These are phyloP conservation scores for Chironomus striatipennis DNA, from an alignment of 1,140 invertebrate species.

Conservation along the genomic window DNA sequence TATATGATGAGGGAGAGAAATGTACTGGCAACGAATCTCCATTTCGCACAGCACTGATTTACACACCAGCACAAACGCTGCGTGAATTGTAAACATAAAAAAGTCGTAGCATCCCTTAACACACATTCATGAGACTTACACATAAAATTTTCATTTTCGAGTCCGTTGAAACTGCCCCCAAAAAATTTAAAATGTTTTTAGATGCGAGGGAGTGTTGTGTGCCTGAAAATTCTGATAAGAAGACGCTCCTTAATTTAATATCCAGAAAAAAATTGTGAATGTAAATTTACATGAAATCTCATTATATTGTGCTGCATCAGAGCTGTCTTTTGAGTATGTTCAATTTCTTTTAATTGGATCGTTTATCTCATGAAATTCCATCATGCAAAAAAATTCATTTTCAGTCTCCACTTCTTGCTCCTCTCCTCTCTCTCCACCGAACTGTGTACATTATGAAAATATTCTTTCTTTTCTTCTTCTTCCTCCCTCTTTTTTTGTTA, in stretches of 20 bases:
- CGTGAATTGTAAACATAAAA: slow-evolving; percentile 24
- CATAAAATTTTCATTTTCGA: neutral
- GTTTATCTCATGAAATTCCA: slow-evolving; percentile 3
- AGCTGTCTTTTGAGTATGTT: neutral
- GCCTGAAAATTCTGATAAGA: neutral
- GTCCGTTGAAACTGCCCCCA: neutral
- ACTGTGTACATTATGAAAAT: slow-evolving; percentile 13
- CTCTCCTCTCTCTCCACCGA: neutral
- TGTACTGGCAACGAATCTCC: slow-evolving; percentile 5
- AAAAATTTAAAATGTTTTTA: neutral
- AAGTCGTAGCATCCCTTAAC: neutral
- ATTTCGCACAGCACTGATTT: slow-evolving; percentile 20
- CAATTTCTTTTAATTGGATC: slow-evolving; percentile 2
- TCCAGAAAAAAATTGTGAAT: too few relatives aligned
- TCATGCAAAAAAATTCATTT: neutral
- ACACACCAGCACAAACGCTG: slow-evolving; percentile 16
- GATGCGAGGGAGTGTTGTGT: neutral
- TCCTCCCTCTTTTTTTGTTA: neutral
- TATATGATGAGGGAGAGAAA: slow-evolving; percentile 17
- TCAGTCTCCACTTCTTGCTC: neutral
- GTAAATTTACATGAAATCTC: slow-evolving; percentile 7
- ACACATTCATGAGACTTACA: neutral
- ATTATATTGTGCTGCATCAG: neutral
- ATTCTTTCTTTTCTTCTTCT: slow-evolving; percentile 1
- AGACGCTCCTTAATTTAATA: neutral